These are phyloP conservation scores for Spilosoma lubricipeda DNA, from an alignment of 2,888 invertebrate species.

Conservation along the genomic window DNA sequence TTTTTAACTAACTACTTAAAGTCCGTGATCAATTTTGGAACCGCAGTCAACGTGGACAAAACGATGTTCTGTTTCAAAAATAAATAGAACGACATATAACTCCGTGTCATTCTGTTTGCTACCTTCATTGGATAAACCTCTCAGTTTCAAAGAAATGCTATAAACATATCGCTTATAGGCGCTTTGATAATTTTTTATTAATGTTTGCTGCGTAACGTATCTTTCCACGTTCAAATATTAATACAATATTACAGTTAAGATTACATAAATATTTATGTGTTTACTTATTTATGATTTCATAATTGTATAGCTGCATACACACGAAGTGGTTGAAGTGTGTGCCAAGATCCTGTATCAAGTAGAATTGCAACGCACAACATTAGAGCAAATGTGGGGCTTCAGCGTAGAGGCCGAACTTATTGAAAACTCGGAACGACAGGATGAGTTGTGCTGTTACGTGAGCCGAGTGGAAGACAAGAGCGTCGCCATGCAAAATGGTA, in stretches of 20 bases:
- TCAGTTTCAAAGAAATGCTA: slow-evolving; percentile 16
- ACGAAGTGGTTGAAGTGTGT: slow-evolving; percentile 98
- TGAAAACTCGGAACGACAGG: slow-evolving; percentile 97
- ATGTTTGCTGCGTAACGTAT: background rate
- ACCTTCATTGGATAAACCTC: slow-evolving; percentile 13
- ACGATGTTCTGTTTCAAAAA: slow-evolving; percentile 55
- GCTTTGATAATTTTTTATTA: slow-evolving; percentile 11
- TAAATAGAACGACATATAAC: slow-evolving; percentile 56
- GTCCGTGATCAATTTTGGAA: slow-evolving; percentile 58
- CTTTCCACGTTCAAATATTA: background rate
- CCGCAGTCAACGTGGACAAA: slow-evolving; percentile 52
- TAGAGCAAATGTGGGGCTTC: slow-evolving; percentile 99
- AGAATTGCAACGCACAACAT: slow-evolving; percentile 94
- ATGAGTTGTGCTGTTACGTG: slow-evolving; percentile 98
- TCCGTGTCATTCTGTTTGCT: slow-evolving; percentile 29
- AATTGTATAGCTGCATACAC: slow-evolving; percentile 92
- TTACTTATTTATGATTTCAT: slow-evolving; percentile 20
- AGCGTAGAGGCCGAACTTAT: slow-evolving; percentile 98
- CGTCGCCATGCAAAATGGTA: slow-evolving; percentile 98
- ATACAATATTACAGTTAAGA: background rate
- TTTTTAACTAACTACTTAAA: slow-evolving; percentile 2
- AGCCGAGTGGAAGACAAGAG: slow-evolving; percentile 98
- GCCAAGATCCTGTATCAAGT: slow-evolving; percentile 99
- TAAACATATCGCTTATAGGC: slow-evolving; percentile 9
- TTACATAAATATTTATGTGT: background rate